Evolutionary conservation across 2,113 vertebrate species (phyloP).

Genomic region (Passerina amoena): DNA sequence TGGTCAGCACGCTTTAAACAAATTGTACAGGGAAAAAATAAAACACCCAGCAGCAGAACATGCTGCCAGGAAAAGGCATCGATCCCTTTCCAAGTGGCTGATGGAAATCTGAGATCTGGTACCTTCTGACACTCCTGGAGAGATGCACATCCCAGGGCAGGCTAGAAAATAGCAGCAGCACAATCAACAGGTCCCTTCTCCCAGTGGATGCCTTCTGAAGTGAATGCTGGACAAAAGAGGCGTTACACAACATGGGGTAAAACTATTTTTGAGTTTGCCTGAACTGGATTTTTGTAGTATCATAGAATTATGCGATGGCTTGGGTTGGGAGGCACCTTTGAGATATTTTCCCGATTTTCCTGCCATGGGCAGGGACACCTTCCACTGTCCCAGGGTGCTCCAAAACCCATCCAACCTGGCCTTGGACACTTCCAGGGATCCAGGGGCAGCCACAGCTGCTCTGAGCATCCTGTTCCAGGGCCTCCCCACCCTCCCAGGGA

Average conservation of each 20-base stretch:
- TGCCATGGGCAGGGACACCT: fast-evolving
- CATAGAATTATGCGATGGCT: neutral
- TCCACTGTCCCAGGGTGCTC: fast-evolving
- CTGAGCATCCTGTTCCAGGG: neutral
- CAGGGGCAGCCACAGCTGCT: neutral
- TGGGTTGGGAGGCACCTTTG: neutral
- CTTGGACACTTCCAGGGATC: neutral
- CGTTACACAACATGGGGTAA: neutral
- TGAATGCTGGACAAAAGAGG: neutral
- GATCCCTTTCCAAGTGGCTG: neutral
- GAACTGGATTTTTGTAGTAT: neutral
- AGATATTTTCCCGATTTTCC: neutral
- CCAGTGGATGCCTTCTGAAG: neutral
- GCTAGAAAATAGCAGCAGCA: neutral
- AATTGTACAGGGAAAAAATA: neutral
- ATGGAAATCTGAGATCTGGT: neutral
- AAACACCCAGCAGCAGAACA: neutral
- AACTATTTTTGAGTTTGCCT: neutral
- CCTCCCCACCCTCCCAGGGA: fast-evolving
- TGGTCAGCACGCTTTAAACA: neutral
- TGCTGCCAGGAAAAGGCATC: fast-evolving
- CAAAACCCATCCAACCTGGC: fast-evolving
- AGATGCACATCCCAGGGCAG: neutral
- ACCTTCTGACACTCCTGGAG: neutral
- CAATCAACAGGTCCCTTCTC: neutral